These are phyloP conservation scores for Merluccius polli DNA, from an alignment of 2,797 vertebrate species.

Conservation along the genomic window DNA sequence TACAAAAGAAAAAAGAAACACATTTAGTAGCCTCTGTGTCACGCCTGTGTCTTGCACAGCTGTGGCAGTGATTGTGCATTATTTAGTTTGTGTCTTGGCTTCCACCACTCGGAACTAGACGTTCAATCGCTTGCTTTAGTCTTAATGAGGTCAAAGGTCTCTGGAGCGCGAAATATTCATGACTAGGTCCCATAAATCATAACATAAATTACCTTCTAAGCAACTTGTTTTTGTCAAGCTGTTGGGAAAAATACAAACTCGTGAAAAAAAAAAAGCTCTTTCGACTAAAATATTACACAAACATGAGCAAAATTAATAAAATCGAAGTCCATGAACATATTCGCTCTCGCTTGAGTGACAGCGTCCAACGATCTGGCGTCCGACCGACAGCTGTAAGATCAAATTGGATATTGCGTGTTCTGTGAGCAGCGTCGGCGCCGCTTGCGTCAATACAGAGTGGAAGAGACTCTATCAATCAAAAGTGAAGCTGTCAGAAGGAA, in stretches of 20 bases:
- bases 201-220: neutral
- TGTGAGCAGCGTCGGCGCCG: neutral
- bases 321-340: slow-evolving; percentile 5
- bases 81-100: no score
- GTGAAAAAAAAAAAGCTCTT: no score
- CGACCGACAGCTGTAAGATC: slow-evolving; percentile 22
- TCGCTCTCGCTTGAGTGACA: slow-evolving; percentile 42
- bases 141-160: neutral
- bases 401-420: slow-evolving; percentile 17
- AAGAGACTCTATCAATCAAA: slow-evolving; percentile 42
- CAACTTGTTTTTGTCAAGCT: neutral
- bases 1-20: no score
- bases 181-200: neutral
- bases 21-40: no score
- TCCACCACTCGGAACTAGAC: neutral
- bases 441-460: slow-evolving; percentile 13
- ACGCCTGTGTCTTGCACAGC: no score
- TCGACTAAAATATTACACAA: no score
- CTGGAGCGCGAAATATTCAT: neutral
- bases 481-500: neutral
- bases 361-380: slow-evolving; percentile 41
- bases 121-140: neutral
- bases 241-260: no score
- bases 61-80: no score
- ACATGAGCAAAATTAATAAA: neutral